These are phyloP conservation scores for Drosophila hydei DNA, from an alignment of 1,140 invertebrate species.

Conservation along the genomic window DNA sequence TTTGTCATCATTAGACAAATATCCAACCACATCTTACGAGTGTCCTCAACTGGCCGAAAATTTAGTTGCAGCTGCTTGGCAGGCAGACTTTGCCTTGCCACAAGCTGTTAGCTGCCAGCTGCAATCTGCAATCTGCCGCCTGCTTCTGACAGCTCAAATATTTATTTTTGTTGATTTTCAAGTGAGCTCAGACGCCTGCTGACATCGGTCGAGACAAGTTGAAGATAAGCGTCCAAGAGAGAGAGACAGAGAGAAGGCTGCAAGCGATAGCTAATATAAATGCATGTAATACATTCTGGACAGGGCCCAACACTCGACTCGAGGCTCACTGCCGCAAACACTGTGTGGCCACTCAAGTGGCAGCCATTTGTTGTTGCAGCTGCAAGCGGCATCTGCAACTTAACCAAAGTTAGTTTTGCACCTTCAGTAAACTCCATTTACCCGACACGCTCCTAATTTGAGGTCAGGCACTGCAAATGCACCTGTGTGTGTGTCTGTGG, in stretches of 20 bases:
- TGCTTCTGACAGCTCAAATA: conserved; percentile 63
- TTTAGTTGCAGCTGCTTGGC: conserved; percentile 38
- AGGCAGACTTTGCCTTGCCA: conserved; percentile 23
- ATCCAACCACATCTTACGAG: conserved; percentile 47
- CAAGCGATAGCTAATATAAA: conserved; percentile 69
- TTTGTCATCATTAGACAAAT: conserved; percentile 71
- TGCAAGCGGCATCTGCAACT: conserved; percentile 13
- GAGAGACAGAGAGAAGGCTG: conserved; percentile 37
- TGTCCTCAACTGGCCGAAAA: conserved; percentile 42
- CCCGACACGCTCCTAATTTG: conserved; percentile 17
- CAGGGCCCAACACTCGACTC: conserved; percentile 29
- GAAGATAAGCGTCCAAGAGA: conserved; percentile 31
- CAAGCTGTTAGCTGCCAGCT: conserved; percentile 13
- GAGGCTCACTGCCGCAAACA: conserved; percentile 8
- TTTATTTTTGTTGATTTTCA: conserved; percentile 77
- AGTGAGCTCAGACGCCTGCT: conserved; percentile 49
- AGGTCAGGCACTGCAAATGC: background rate
- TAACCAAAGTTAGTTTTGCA: background rate
- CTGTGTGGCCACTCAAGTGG: conserved; percentile 25
- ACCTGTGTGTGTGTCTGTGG: background rate
- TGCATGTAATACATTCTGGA: conserved; percentile 57
- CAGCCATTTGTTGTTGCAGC: conserved; percentile 16
- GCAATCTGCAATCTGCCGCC: background rate
- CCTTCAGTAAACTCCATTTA: conserved; percentile 10
- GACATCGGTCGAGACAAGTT: conserved; percentile 38